Conservation (phyloP, 2,797 vertebrate genomes). For the Eupleurogrammus muticus region DNA sequence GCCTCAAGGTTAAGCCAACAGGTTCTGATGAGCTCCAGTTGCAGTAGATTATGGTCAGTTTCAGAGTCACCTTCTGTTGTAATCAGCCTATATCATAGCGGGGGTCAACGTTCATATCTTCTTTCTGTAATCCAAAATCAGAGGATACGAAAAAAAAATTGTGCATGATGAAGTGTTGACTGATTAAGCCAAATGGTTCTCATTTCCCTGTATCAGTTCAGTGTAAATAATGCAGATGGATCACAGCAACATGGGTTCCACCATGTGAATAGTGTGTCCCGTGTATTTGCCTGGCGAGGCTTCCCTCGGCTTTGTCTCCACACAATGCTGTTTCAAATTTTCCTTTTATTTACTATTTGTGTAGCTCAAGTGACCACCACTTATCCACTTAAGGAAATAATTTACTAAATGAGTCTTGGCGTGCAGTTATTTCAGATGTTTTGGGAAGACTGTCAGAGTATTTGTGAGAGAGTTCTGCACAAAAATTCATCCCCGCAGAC, state of each 20-base stretch:
- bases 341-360: constrained; percentile 36
- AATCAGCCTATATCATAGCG: not conserved
- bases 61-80: constrained; percentile 30
- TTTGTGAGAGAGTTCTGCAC: constrained; percentile 15
- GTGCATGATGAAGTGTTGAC: not conserved
- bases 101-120: not conserved
- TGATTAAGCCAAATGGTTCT: constrained; percentile 12
- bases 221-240: constrained; percentile 38
- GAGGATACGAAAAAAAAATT: not conserved
- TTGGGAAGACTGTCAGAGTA: constrained; percentile 38
- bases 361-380: constrained; percentile 42
- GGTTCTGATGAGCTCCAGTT: constrained; percentile 32
- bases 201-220: constrained; percentile 24
- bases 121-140: not conserved
- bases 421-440: constrained; percentile 30
- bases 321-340: constrained; percentile 38
- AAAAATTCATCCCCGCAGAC: constrained; percentile 27
- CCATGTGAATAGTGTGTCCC: constrained; percentile 30
- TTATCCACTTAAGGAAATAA: constrained; percentile 38
- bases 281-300: not conserved
- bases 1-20: constrained; percentile 13
- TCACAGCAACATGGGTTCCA: constrained; percentile 24
- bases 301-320: constrained; percentile 20
- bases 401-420: constrained; percentile 39
- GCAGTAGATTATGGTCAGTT: constrained; percentile 19